Percentiles rank a stretch among this genome's conserved stretches.
Evolutionary conservation across 2,797 vertebrate genomes (phyloP).

Genomic region (Acipenser oxyrinchus): DNA sequence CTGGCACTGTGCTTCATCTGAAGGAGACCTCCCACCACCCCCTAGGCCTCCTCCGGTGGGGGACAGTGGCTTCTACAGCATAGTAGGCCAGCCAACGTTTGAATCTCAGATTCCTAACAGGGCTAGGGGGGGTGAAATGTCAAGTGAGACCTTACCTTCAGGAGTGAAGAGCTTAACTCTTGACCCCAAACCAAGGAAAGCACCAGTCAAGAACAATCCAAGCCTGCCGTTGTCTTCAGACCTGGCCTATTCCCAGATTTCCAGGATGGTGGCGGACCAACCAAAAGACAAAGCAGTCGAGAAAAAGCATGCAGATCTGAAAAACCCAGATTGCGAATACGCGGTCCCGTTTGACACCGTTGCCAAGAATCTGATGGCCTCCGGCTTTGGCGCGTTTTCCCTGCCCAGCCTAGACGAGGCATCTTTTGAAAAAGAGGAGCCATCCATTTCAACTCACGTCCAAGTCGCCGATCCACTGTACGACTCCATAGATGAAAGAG

Average conservation of each 20-base stretch:
- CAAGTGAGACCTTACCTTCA: conserved; percentile 47
- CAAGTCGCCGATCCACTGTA: conserved; percentile 43
- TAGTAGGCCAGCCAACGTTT: conserved; percentile 32
- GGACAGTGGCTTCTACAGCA: conserved; percentile 40
- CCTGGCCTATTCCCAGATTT: conserved; percentile 42
- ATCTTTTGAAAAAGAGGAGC: conserved; percentile 6
- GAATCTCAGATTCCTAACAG: conserved; percentile 9
- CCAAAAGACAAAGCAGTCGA: conserved; percentile 1
- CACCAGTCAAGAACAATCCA: conserved; percentile 59
- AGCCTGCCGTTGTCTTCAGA: conserved; percentile 43
- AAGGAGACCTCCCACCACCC: conserved; percentile 15
- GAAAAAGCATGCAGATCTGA: neutral
- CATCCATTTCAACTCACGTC: neutral
- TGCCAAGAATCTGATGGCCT: conserved; percentile 38
- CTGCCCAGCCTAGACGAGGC: fast-evolving
- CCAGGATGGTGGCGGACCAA: conserved; percentile 9
- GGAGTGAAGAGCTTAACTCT: conserved; percentile 57
- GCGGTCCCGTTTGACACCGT: conserved; percentile 75
- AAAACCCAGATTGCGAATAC: conserved; percentile 54
- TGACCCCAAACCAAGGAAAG: conserved; percentile 48
- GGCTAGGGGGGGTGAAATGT: conserved; percentile 42
- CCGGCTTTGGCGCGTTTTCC: conserved; percentile 29
- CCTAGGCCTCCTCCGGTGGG: conserved; percentile 25
- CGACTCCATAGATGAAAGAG: conserved; percentile 50
- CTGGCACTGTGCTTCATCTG: neutral